phyloP scores from a whole-genome alignment of 2,888 invertebrate genomes.

The Mongoloraphidia duomilia region DNA sequence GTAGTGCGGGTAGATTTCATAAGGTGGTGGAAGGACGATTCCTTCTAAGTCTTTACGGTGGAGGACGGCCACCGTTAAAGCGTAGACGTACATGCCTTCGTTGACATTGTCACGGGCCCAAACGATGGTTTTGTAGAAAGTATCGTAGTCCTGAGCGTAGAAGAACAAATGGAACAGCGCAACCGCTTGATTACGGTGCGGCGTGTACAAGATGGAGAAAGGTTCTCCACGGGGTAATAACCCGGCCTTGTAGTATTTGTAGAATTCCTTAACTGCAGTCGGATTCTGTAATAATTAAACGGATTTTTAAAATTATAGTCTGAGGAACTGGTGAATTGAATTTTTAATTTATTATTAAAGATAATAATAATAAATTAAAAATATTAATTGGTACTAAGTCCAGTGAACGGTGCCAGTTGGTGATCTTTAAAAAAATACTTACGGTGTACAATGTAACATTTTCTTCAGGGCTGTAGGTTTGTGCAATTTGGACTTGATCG shows the following conservation, averaged over 20 bases:
- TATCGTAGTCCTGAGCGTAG: slow-evolving; percentile 54
- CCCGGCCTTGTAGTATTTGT: slow-evolving; percentile 37
- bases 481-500: slow-evolving; percentile 7
- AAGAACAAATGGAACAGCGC: slow-evolving; percentile 51
- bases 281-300: slow-evolving; percentile 30
- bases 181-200: slow-evolving; percentile 45
- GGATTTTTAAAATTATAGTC: slow-evolving; percentile 23
- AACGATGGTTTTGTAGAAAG: slow-evolving; percentile 52
- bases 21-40: slow-evolving; percentile 50
- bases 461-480: slow-evolving; percentile 8
- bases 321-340: not conserved
- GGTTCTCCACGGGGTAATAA: slow-evolving; percentile 42
- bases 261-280: slow-evolving; percentile 41
- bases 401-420: no score
- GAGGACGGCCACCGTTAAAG: slow-evolving; percentile 43
- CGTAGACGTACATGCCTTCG: slow-evolving; percentile 53
- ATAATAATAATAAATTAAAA: no score
- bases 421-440: not conserved
- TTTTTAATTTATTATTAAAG: not conserved
- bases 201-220: slow-evolving; percentile 44
- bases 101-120: slow-evolving; percentile 54
- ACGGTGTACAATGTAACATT: slow-evolving; percentile 8
- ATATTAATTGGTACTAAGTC: no score
- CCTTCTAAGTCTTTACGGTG: slow-evolving; percentile 49
- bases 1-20: slow-evolving; percentile 57